These are phyloP conservation scores for Hepsetus odoe DNA, from an alignment of 2,113 vertebrate species.

Conservation along the genomic window DNA sequence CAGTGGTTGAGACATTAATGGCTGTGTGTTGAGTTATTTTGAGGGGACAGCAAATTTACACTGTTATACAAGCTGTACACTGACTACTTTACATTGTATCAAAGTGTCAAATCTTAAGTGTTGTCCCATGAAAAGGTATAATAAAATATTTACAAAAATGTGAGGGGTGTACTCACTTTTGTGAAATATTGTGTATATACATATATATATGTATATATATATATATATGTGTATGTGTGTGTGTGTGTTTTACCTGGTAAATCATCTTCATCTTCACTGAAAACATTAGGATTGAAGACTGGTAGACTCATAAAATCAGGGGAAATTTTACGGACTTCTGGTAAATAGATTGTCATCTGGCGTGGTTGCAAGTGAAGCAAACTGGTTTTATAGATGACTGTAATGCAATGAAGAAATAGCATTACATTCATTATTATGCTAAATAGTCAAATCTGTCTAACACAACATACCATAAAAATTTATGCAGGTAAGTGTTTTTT, in stretches of 20 bases:
- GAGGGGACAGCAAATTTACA: no score
- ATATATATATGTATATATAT: no score
- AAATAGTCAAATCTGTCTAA: neutral
- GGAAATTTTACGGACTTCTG: conserved; percentile 95
- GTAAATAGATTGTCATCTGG: conserved; percentile 99
- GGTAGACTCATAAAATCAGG: conserved; percentile 95
- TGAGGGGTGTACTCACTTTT: no score
- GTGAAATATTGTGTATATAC: no score
- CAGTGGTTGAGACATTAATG: no score
- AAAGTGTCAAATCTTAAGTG: no score
- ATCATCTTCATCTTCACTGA: conserved; percentile 98
- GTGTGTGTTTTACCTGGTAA: conserved; percentile 94
- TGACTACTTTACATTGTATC: no score
- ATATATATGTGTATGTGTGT: no score
- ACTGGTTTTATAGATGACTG: conserved; percentile 99
- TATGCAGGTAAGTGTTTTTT: conserved; percentile 53
- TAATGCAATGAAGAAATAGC: conserved; percentile 18
- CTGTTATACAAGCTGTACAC: no score
- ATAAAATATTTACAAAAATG: no score
- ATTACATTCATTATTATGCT: neutral
- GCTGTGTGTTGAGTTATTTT: no score
- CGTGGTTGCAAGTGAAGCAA: conserved; percentile 95
- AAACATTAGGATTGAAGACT: conserved; percentile 96
- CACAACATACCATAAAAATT: neutral
- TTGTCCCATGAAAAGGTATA: no score